Evolutionary conservation across 2,888 invertebrate genomes (phyloP).

Genomic region (Tipula unca): DNA sequence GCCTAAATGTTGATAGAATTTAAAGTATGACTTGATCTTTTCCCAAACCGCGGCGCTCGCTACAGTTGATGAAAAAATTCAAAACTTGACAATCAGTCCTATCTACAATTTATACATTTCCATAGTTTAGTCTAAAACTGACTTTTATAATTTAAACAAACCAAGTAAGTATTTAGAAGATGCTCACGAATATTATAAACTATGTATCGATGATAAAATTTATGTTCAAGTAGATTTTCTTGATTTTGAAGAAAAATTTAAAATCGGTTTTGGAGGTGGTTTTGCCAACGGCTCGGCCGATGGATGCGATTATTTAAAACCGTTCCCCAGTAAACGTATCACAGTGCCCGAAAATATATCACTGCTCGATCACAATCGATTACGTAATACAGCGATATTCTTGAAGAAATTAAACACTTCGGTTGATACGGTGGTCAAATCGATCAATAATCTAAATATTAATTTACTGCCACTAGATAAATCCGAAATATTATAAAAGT

Average conservation of each 20-base stretch:
- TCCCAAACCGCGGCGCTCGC: too few species aligned
- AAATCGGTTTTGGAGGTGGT: conserved; percentile 62
- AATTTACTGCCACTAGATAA: conserved; percentile 82
- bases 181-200: too few species aligned
- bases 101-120: too few species aligned
- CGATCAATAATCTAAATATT: conserved; percentile 81
- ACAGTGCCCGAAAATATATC: conserved; percentile 87
- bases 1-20: too few species aligned
- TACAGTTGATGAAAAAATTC: too few species aligned
- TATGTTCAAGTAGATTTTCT: conserved; percentile 83
- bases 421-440: conserved; percentile 78
- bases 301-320: conserved; percentile 70
- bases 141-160: too few species aligned
- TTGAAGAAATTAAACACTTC: conserved; percentile 91
- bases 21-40: too few species aligned
- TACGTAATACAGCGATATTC: conserved; percentile 96
- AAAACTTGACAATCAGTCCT: too few species aligned
- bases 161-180: conserved; percentile 50
- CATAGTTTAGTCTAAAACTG: too few species aligned
- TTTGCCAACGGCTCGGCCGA: conserved; percentile 56
- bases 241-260: conserved; percentile 94
- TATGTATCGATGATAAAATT: conserved; percentile 68
- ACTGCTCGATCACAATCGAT: conserved; percentile 87
- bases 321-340: conserved; percentile 83
- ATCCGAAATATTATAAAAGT: conserved; percentile 91